Evolutionary conservation across 2,888 invertebrate genomes (phyloP).

Genomic region (Dasysyrphus tricinctus): DNA sequence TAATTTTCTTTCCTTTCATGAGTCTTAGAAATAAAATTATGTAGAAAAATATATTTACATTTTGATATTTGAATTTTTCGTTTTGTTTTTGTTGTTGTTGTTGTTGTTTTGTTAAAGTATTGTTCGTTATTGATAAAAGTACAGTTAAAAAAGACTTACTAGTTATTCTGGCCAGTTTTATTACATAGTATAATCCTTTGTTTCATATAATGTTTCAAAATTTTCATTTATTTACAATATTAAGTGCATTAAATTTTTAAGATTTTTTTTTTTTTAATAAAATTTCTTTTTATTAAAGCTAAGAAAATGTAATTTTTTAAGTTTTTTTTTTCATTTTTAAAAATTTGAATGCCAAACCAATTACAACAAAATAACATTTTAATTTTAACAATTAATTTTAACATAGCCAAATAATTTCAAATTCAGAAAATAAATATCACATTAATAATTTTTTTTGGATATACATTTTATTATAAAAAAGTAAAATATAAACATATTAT

Average conservation of each 20-base stretch:
- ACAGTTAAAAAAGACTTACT: constrained; percentile 43
- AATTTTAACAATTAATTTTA: constrained; percentile 71
- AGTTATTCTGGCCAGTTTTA: constrained; percentile 64
- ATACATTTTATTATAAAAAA: constrained; percentile 69
- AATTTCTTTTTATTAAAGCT: constrained; percentile 57
- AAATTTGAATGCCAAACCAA: constrained; percentile 76
- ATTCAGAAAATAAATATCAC: constrained; percentile 80
- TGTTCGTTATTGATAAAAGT: constrained; percentile 47
- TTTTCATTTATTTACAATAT: constrained; percentile 61
- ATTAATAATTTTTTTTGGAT: constrained; percentile 77
- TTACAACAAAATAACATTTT: constrained; percentile 71
- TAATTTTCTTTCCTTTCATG: constrained; percentile 43
- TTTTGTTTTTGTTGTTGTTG: constrained; percentile 18
- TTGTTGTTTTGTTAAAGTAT: constrained; percentile 47
- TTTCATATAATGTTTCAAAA: constrained; percentile 32
- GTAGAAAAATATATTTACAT: constrained; percentile 75
- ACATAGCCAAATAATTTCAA: constrained; percentile 76
- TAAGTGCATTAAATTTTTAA: constrained; percentile 41
- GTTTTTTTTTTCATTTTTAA: constrained; percentile 45
- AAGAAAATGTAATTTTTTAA: constrained; percentile 65
- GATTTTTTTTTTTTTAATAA: constrained; percentile 59
- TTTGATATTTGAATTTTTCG: constrained; percentile 60
- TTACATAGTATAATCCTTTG: constrained; percentile 50
- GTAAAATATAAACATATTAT: constrained; percentile 76
- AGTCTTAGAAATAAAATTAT: constrained; percentile 71